phyloP scores from a whole-genome alignment of 2,888 invertebrate genomes.

The Pyrrhopygopsis socrates region DNA sequence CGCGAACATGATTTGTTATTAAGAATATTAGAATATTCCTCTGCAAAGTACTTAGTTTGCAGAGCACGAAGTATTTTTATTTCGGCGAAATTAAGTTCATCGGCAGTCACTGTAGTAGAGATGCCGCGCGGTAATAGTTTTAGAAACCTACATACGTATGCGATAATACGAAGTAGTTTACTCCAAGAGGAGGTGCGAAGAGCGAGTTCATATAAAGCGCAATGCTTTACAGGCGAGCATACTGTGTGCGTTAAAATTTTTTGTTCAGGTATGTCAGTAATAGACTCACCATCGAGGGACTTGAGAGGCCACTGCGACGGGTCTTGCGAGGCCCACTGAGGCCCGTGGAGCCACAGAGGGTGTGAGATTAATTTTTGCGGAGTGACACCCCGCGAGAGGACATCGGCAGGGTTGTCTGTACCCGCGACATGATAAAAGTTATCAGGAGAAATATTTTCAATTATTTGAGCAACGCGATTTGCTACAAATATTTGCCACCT shows the following conservation, averaged over 20 bases:
- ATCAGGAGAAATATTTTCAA: slow-evolving; percentile 25
- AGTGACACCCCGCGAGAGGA: slow-evolving; percentile 26
- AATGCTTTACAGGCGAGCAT: slow-evolving; percentile 16
- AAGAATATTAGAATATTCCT: slow-evolving; percentile 4
- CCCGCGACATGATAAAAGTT: slow-evolving; percentile 25
- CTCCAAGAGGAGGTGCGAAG: slow-evolving; percentile 34
- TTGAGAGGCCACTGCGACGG: slow-evolving; percentile 28
- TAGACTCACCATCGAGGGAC: slow-evolving; percentile 14
- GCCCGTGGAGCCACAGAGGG: slow-evolving; percentile 43
- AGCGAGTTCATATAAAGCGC: slow-evolving; percentile 29
- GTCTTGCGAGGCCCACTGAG: slow-evolving; percentile 24
- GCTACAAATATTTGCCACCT: slow-evolving; percentile 62
- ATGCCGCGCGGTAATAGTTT: not conserved
- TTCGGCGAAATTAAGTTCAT: slow-evolving; percentile 17
- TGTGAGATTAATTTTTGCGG: slow-evolving; percentile 27
- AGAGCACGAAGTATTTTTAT: slow-evolving; percentile 11
- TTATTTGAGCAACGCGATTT: slow-evolving; percentile 23
- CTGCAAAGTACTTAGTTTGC: slow-evolving; percentile 28
- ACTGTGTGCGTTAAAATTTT: slow-evolving; percentile 31
- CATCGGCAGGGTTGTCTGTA: slow-evolving; percentile 21
- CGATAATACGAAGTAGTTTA: slow-evolving; percentile 21
- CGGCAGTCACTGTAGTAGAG: slow-evolving; percentile 6
- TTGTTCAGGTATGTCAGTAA: slow-evolving; percentile 25
- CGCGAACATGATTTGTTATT: slow-evolving; percentile 28
- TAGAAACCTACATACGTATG: not conserved